Conservation (phyloP, 2,888 invertebrate species). For the Trissolcus brochymenae region DNA sequence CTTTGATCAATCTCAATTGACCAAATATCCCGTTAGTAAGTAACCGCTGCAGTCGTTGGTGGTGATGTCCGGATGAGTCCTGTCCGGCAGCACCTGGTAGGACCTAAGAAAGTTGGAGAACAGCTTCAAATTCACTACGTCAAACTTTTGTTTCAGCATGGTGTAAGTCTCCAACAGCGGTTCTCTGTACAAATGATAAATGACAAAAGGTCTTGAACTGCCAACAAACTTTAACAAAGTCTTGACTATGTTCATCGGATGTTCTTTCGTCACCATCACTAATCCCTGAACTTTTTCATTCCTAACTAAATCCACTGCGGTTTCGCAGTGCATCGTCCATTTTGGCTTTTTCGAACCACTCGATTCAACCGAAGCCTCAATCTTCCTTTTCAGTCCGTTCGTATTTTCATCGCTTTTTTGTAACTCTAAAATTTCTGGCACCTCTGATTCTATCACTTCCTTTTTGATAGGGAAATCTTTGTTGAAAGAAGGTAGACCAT, state of each 20-base stretch:
- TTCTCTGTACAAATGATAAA: conserved; percentile 89
- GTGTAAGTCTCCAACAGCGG: conserved; percentile 90
- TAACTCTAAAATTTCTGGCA: conserved; percentile 15
- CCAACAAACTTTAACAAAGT: conserved; percentile 86
- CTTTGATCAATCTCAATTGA: conserved; percentile 57
- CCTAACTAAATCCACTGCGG: conserved; percentile 81
- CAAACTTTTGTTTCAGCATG: conserved; percentile 84
- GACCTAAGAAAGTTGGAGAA: conserved; percentile 91
- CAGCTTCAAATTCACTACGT: conserved; percentile 86
- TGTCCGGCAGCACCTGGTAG: conserved; percentile 91
- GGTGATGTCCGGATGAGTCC: conserved; percentile 96
- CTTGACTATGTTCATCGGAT: conserved; percentile 88
- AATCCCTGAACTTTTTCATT: conserved; percentile 84
- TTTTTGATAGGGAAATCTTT: conserved; percentile 7
- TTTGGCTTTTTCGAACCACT: conserved; percentile 61
- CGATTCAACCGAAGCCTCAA: conserved; percentile 57
- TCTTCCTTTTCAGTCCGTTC: conserved; percentile 65
- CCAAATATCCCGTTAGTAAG: conserved; percentile 84
- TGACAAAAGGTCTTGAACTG: conserved; percentile 89
- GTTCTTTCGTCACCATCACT: conserved; percentile 88
- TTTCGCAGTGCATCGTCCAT: conserved; percentile 75
- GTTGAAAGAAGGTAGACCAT: conserved; percentile 25
- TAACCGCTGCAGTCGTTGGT: conserved; percentile 94
- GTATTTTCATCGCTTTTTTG: conserved; percentile 30
- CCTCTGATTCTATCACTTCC: conserved; percentile 5